Evolutionary conservation across 2,797 vertebrate genomes (phyloP), one percentile per base, ranked within the genome.

Genomic region (Psittacula echo): DNA sequence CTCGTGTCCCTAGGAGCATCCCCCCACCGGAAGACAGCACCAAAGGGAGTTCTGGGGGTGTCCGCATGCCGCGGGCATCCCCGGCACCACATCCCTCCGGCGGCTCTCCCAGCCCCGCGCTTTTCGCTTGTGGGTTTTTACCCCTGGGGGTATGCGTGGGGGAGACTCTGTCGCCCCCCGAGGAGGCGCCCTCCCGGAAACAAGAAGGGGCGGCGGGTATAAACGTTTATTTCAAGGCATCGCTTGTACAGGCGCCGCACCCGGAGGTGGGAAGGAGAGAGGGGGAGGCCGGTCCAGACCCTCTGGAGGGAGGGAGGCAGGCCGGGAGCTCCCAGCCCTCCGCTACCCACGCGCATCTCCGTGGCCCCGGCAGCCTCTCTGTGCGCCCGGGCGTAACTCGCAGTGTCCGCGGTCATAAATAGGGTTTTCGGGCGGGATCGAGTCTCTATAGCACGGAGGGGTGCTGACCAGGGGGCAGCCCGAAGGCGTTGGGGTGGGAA

Each of bases 381-480:
- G 24, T 84, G 89, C 32, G 54, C 56, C 70, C 62, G 12, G 56
- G n/a, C 4, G 27, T 17, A 62, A 30, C 54, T 47, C 44, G 30
- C 90, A 34, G 71, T 23, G 62, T 86, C 77, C 66, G 48, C 81
- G 37, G 71, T 65, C 75, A 89, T 94, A 94, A 95, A 95, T 84
- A 94, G 65, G 29, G 9, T 61, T 83, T 72, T 41, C 32, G 22
- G 54, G 45, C 9, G 26, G 54, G 29, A 44, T 11, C 11, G 51
- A 89, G 92, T 91, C 47, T 96, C 97, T 97, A 98, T 92, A 98
- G 97, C 85, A 98, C 93, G 7, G 98, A 97, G 14, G 98, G 97
- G 51, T 99, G 99, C 93, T 99, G 99, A 56, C 99, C 98, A 44
- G 98, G 98, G 97, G 99, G 99, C 95, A 99, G 97, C 95, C 98